Conservation (phyloP, 2,888 invertebrate genomes). For the Sericinus montela region DNA sequence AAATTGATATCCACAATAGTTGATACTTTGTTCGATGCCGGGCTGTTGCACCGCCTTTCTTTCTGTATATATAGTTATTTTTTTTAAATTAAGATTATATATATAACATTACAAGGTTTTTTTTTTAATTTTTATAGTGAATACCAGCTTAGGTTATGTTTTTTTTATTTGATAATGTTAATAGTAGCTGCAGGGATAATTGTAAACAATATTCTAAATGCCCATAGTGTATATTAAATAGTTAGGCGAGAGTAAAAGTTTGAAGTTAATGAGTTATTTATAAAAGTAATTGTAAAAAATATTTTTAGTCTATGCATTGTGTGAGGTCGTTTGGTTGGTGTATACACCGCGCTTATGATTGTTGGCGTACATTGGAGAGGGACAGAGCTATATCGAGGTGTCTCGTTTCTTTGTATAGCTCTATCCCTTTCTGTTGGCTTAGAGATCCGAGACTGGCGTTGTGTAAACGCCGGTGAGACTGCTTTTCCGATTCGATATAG, state of each 20-base stretch:
- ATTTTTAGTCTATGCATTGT: not conserved
- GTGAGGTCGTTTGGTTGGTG: not conserved
- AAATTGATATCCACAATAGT: not conserved
- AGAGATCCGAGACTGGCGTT: not conserved
- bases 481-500: constrained; percentile 6
- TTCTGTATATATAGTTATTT: not conserved
- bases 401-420: too few species aligned
- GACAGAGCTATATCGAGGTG: too few species aligned
- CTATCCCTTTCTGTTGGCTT: too few species aligned
- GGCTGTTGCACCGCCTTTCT: not conserved
- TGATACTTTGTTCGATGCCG: not conserved
- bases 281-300: not conserved
- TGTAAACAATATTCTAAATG: not conserved
- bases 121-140: constrained; percentile 1
- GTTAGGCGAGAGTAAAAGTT: not conserved
- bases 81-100: constrained; percentile 1
- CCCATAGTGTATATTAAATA: not conserved
- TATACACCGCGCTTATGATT: not conserved
- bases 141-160: constrained; percentile 6
- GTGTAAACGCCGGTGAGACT: not conserved
- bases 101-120: not conserved
- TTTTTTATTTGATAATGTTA: not conserved
- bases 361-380: too few species aligned
- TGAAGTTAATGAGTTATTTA: not conserved
- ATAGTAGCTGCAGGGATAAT: not conserved